Base-by-base conservation (phyloP, 1,140 invertebrate genomes). In the Drosophila albomicans region DNA sequence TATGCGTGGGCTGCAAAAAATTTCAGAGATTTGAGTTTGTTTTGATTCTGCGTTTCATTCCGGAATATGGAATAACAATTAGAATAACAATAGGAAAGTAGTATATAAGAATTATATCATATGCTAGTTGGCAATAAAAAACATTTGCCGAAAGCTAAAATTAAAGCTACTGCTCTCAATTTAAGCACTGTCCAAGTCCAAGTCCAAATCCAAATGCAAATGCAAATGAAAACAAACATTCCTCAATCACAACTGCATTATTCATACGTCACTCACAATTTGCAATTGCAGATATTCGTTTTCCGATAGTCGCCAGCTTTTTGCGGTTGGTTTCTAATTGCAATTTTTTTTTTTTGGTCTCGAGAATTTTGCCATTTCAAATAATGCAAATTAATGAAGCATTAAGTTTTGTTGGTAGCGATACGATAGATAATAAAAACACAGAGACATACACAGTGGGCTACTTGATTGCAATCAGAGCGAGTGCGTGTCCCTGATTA, bases 321-420 rank as follows among this genome's bases (percentile, higher is more conserved):
- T 13, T 48, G 58, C 38, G 43, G 38, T 13, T 7, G n/a, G 15
- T 28, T 63, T 70, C 57, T 71, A 71, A 71, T 71, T 71, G 51
- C 35, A 32, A 54, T 3, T 20, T 16, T 16, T 20, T 16, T 16
- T 43, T 43, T n/a, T 43, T 13, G 41, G 41, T n/a, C 32, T 57
- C 32, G 15, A 57, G 51, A 57, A 56, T 38, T 41, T 64, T 54
- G 25, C n/a, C 41, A 41, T 15, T 57, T 16, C 16, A 63, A 46
- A 79, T 74, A 80, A 75, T 80, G 68, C 13, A 73, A 81, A 81
- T 75, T 72, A 87, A 87, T 87, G 84, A 88, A 87, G 80, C 84
- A 87, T 87, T 87, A 78, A 78, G 72, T 72, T 77, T 72, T 54
- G 63, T 72, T 54, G 63, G 69, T 41, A 70, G 38, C 28, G 49